Conservation (phyloP, 2,113 vertebrate genomes). For the Phaethon lepturus region DNA sequence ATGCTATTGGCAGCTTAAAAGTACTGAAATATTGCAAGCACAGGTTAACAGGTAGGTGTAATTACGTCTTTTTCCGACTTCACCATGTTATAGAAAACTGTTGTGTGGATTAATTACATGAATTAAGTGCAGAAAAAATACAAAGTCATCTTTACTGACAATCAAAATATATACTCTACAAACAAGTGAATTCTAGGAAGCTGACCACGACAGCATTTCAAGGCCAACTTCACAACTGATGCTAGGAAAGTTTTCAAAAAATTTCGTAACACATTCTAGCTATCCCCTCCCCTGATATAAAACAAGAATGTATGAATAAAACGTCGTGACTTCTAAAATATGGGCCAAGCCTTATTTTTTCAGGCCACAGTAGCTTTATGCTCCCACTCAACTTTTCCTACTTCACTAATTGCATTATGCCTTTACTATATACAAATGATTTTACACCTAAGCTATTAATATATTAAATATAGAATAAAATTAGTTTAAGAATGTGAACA, state of each 20-base stretch:
- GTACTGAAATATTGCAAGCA: slow-evolving; percentile 61
- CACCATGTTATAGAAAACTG: slow-evolving; percentile 42
- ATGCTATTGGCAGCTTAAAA: slow-evolving; percentile 54
- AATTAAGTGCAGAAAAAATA: slow-evolving; percentile 71
- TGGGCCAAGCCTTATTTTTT: not conserved
- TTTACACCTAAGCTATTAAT: slow-evolving; percentile 75
- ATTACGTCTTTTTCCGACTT: not conserved
- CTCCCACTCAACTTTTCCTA: slow-evolving; percentile 39
- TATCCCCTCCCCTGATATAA: slow-evolving; percentile 45
- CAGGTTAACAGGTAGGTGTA: slow-evolving; percentile 55
- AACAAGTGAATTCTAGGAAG: slow-evolving; percentile 57
- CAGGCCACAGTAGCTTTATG: slow-evolving; percentile 10
- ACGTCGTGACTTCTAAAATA: slow-evolving; percentile 55
- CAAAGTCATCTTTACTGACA: slow-evolving; percentile 53
- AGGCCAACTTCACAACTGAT: slow-evolving; percentile 41
- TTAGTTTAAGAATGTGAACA: slow-evolving; percentile 70
- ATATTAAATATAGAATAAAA: slow-evolving; percentile 83
- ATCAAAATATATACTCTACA: slow-evolving; percentile 60
- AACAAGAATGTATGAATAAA: slow-evolving; percentile 47
- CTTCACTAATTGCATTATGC: slow-evolving; percentile 62
- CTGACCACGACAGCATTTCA: slow-evolving; percentile 14
- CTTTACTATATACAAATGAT: slow-evolving; percentile 76
- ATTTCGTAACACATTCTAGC: slow-evolving; percentile 35
- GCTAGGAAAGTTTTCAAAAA: slow-evolving; percentile 45
- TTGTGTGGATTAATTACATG: slow-evolving; percentile 55